phyloP scores from a whole-genome alignment of 2,888 invertebrate species.

The Cryptocephalus moraei region DNA sequence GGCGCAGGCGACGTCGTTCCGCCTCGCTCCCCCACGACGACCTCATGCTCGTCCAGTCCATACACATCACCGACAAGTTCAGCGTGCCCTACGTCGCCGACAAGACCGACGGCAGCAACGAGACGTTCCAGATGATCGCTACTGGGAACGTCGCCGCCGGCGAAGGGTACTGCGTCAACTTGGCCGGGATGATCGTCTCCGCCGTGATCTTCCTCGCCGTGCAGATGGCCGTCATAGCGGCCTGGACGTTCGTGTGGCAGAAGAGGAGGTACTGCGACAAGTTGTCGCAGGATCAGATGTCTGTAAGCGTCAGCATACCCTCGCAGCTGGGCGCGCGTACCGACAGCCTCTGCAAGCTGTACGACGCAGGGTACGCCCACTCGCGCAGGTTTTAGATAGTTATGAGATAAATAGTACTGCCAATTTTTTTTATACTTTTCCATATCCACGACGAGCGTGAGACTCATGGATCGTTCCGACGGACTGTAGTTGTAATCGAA shows the following conservation, averaged over 20 bases:
- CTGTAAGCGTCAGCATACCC: constrained; percentile 54
- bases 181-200: constrained; percentile 73
- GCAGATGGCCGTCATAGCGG: constrained; percentile 77
- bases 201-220: constrained; percentile 77
- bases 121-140: constrained; percentile 53
- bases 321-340: constrained; percentile 50
- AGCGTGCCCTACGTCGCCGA: constrained; percentile 53
- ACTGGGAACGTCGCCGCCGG: constrained; percentile 38
- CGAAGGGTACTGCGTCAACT: constrained; percentile 59
- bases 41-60: constrained; percentile 81
- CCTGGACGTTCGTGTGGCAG: constrained; percentile 84
- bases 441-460: no score
- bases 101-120: constrained; percentile 44
- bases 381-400: constrained; percentile 41
- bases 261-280: constrained; percentile 47
- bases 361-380: constrained; percentile 59
- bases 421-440: no score
- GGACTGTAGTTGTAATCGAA: no score
- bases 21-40: constrained; percentile 47
- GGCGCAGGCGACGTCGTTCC: constrained; percentile 61
- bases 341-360: constrained; percentile 77
- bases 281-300: constrained; percentile 52
- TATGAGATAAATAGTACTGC: no score
- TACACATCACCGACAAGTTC: constrained; percentile 88
- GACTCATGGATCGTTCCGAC: no score